Conservation (phyloP, 2,797 vertebrate genomes). For the Muscicapa comitata region DNA sequence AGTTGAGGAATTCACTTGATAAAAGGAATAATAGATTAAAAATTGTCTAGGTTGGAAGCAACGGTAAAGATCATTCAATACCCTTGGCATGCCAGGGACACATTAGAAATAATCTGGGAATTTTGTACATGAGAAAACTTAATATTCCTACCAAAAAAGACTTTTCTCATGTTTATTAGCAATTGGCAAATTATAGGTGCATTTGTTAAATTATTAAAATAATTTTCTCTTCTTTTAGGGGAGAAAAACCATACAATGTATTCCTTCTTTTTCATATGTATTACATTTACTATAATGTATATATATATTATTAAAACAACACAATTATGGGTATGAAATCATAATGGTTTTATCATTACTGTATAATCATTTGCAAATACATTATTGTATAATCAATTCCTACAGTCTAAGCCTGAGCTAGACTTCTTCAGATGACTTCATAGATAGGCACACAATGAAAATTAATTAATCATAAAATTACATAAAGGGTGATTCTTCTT, state of each 20-base stretch:
- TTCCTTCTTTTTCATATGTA: neutral
- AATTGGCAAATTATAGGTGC: neutral
- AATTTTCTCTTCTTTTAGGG: neutral
- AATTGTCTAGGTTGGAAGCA: neutral
- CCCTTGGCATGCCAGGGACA: rapidly evolving
- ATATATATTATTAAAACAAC: neutral
- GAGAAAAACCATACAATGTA: neutral
- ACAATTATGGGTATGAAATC: neutral
- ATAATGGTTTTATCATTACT: neutral
- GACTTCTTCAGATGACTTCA: neutral
- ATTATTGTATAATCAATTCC: neutral
- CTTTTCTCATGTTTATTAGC: neutral
- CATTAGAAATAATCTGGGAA: neutral
- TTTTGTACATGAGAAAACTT: neutral
- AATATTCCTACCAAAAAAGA: neutral
- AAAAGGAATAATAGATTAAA: neutral
- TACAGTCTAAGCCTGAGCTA: neutral
- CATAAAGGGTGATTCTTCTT: neutral
- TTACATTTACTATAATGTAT: neutral
- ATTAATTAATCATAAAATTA: neutral
- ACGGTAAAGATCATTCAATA: neutral
- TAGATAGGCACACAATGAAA: neutral
- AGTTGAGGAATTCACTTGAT: neutral
- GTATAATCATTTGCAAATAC: neutral
- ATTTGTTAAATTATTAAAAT: neutral